Conservation (phyloP, 2,797 vertebrate genomes). For the Pagetopsis macropterus region DNA sequence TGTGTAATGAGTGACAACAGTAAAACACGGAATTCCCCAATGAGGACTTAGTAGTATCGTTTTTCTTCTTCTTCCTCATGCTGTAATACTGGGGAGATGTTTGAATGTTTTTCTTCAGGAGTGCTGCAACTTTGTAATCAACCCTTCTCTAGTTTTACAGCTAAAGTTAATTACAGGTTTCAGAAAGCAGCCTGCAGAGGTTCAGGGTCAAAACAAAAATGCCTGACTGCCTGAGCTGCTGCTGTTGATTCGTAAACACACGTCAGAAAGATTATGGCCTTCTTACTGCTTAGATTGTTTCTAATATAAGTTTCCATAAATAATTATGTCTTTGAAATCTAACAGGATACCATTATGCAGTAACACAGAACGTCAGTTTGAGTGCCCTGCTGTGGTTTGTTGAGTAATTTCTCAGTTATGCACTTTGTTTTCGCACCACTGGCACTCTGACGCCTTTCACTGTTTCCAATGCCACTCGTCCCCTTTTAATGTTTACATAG, state of each 20-base stretch:
- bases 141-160: slow-evolving; percentile 67
- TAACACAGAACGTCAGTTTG: slow-evolving; percentile 78
- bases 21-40: too few species aligned
- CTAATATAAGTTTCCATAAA: slow-evolving; percentile 82
- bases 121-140: slow-evolving; percentile 70
- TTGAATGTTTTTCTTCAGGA: slow-evolving; percentile 50
- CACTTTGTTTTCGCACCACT: slow-evolving; percentile 88
- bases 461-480: slow-evolving; percentile 69
- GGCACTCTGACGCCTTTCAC: slow-evolving; percentile 82
- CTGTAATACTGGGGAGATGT: slow-evolving; percentile 20
- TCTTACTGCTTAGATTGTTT: slow-evolving; percentile 51
- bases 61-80: background rate
- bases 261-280: slow-evolving; percentile 14
- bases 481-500: slow-evolving; percentile 35
- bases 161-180: slow-evolving; percentile 77
- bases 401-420: slow-evolving; percentile 93
- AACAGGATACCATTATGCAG: slow-evolving; percentile 76
- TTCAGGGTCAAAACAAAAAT: slow-evolving; percentile 74
- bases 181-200: slow-evolving; percentile 64
- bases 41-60: too few species aligned
- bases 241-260: slow-evolving; percentile 24
- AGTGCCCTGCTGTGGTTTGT: slow-evolving; percentile 91
- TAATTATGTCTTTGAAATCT: slow-evolving; percentile 80
- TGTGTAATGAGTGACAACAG: background rate
- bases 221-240: slow-evolving; percentile 38